These are phyloP conservation scores for Ceramica pisi DNA, from an alignment of 2,888 invertebrate genomes.

Conservation along the genomic window DNA sequence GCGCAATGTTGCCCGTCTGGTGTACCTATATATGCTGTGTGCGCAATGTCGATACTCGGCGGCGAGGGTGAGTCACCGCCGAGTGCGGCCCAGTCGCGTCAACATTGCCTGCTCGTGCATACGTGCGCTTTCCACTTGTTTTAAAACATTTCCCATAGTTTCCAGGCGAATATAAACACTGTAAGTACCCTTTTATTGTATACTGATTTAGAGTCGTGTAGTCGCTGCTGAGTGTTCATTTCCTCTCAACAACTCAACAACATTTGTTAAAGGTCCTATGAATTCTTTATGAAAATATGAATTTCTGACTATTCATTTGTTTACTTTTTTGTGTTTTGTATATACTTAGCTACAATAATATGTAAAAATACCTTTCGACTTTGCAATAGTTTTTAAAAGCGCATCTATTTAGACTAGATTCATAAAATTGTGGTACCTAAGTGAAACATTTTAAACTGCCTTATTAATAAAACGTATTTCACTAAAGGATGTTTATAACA, in stretches of 20 bases:
- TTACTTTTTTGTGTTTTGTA: slow-evolving; percentile 13
- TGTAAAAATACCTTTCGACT: not conserved
- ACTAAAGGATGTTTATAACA: not conserved
- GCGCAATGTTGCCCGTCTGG: slow-evolving; percentile 50
- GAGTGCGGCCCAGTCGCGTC: slow-evolving; percentile 69
- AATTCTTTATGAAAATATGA: not conserved
- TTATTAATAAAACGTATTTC: not conserved
- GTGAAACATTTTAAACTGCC: not conserved
- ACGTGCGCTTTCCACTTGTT: slow-evolving; percentile 72
- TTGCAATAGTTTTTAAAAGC: not conserved
- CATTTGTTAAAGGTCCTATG: too few relatives aligned
- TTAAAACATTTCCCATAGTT: slow-evolving; percentile 36
- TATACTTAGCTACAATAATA: not conserved
- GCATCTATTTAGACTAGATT: not conserved
- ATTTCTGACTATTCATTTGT: slow-evolving; percentile 16
- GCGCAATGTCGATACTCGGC: slow-evolving; percentile 67
- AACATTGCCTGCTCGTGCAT: slow-evolving; percentile 68
- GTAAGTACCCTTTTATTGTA: slow-evolving; percentile 62
- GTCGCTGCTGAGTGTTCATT: not conserved
- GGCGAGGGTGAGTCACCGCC: slow-evolving; percentile 69
- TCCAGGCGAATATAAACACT: slow-evolving; percentile 33
- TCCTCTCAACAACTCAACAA: too few relatives aligned
- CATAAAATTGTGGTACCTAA: too few relatives aligned
- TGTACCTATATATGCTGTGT: slow-evolving; percentile 29
- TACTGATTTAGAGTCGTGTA: slow-evolving; percentile 4